Conservation (phyloP, 1,140 invertebrate species). For the Oryctes rhinoceros region DNA sequence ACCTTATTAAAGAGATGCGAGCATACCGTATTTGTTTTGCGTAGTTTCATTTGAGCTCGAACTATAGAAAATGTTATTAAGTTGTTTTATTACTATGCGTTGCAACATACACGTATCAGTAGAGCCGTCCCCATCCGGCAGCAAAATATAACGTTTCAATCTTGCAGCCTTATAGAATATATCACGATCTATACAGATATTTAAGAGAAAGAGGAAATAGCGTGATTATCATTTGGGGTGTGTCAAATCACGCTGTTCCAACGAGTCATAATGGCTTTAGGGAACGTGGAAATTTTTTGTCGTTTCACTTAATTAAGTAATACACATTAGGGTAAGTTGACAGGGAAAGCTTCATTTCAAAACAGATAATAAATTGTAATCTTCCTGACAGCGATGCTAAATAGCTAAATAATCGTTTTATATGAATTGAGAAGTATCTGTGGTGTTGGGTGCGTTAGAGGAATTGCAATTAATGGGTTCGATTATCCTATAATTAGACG, state of each 20-base stretch:
- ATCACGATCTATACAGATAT: not conserved
- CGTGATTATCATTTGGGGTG: slow-evolving; percentile 29
- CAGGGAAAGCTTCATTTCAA: not conserved
- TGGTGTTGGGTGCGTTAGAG: too few relatives aligned
- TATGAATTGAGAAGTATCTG: not conserved
- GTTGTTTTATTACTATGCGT: too few relatives aligned
- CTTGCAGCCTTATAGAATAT: not conserved
- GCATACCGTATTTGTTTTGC: too few relatives aligned
- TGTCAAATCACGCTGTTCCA: slow-evolving; percentile 35
- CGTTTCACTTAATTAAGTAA: slow-evolving; percentile 17
- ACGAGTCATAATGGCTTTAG: slow-evolving; percentile 13
- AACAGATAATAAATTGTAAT: slow-evolving; percentile 26
- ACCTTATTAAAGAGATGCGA: too few relatives aligned
- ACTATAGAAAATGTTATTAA: too few relatives aligned
- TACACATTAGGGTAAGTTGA: slow-evolving; percentile 17
- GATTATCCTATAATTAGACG: too few relatives aligned
- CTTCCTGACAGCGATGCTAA: slow-evolving; percentile 3
- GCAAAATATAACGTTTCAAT: not conserved
- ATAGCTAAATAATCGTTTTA: not conserved
- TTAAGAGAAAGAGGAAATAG: not conserved
- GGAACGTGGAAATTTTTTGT: slow-evolving; percentile 10
- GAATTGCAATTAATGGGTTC: too few relatives aligned
- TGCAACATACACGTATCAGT: too few relatives aligned
- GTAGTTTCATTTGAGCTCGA: too few relatives aligned
- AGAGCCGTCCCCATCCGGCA: too few relatives aligned